Base-by-base conservation (phyloP, 2,888 invertebrate genomes). In the Trichogramma evanescens region DNA sequence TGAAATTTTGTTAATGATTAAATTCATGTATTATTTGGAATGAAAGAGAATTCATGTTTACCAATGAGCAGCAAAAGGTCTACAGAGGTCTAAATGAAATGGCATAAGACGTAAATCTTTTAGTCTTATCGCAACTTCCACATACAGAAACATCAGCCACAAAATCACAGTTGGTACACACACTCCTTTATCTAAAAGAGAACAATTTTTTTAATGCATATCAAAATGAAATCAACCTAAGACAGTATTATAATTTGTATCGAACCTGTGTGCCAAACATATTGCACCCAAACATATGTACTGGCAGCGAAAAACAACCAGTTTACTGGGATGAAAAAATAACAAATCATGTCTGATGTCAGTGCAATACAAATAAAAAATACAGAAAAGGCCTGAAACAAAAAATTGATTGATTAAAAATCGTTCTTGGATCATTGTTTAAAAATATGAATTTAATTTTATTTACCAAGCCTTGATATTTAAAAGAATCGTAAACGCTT, bases 261-360 rank as follows among this genome's bases (percentile, higher is more conserved):
- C 68, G 81, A 78, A 91, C 95, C 95, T 84, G 95, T 93, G 80
- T 94, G 93, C 95, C 95, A 97, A 67, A 96, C 93, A 80, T 94
- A 95, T 80, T 97, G 96, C 75, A 97, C 93, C 96, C 96, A 98
- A 66, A 98, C 96, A 80, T 97, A 98, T 74, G 96, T 96, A 81
- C 95, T 95, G 73, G 97, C 97, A 65, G 93, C 92, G 80, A 98
- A 96, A 81, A 97, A 95, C 78, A 96, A 85, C 90, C 95, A 95
- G 80, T 96, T 93, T 71, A 96, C 89, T 69, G 98, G 98, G 83
- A 99, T 95, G 82, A 97, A 95, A 83, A 98, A 93, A 83, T 93
- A 95, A 84, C 96, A 98, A 81, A 98, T 89, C 87, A 98, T 90
- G 81, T 98, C 98, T 72, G 97, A 95, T 68, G 96, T 96, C 72